Evolutionary conservation across 2,113 vertebrate genomes (phyloP), one percentile per base, ranked within the genome.

Genomic region (Plectropomus leopardus): DNA sequence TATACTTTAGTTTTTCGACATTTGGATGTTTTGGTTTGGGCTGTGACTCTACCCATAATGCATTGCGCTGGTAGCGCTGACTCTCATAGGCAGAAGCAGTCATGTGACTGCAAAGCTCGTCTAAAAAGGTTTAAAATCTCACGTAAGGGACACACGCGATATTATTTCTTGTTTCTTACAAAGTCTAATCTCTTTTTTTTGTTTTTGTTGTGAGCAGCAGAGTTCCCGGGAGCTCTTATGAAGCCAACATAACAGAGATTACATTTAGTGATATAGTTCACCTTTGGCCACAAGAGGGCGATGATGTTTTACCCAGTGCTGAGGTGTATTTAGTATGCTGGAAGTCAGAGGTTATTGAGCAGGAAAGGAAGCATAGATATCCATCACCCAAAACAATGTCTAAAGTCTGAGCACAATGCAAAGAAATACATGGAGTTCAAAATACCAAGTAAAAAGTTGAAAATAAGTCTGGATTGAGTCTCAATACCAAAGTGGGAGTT

Each of bases 261-360:
- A 4, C 7, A 17, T 4, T 2, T 1, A 5, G 15, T 48, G 9
- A 17, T 61, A 19, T 44, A 57, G 32, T 19, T 57, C 28, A 36
- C 40, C 17, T 69, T 55, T 32, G 17, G 32, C 87, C 93, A 71
- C 81, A 59, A 78, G 92, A 83, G 81, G 89, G 84, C 30, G 8
- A 2, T 24, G 8, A 5, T 23, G 24, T 28, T 51, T 19, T 7
- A 50, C 24, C 0, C 7, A 44, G 14, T 40, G n/a, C 9, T 26
- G 7, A 50, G 19, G 21, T 23, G 36, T 9, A 9, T 40, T 40
- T 9, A 40, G 11, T 3, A 36, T 11, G 36, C 9, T 36, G 36
- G 1, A 36, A 2, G 3, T 40, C 36, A 40, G 2, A 40, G 36
- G 9, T n/a, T n/a, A n/a, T n/a, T n/a, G n/a, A n/a, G n/a, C n/a